Conservation (phyloP, 2,888 invertebrate genomes). For the Heliconius ismenius region DNA sequence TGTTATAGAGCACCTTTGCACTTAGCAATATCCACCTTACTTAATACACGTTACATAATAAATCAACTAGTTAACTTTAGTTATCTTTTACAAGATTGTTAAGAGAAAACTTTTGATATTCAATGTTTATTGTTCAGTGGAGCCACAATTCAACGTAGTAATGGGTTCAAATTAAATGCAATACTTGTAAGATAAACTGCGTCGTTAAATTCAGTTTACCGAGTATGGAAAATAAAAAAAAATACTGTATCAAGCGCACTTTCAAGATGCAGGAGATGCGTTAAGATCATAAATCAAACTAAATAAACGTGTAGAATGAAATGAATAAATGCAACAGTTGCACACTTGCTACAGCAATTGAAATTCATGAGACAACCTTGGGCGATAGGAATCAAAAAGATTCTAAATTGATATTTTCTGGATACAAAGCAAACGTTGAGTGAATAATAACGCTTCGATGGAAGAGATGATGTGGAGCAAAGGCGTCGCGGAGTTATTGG, state of each 20-base stretch:
- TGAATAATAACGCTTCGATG: conserved; percentile 70
- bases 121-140: background rate
- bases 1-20: conserved; percentile 48
- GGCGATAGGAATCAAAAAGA: conserved; percentile 47
- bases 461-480: conserved; percentile 67
- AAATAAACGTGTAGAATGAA: conserved; percentile 9
- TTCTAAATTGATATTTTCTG: conserved; percentile 74
- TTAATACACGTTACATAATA: conserved; percentile 19
- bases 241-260: background rate
- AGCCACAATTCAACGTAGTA: too few species aligned
- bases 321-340: conserved; percentile 24
- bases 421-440: conserved; percentile 72
- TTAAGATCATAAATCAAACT: conserved; percentile 17
- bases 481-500: conserved; percentile 67
- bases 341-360: conserved; percentile 30
- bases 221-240: background rate
- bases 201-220: background rate
- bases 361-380: conserved; percentile 33
- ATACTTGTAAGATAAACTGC: background rate
- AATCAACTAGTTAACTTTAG: background rate
- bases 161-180: background rate
- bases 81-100: background rate
- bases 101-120: background rate
- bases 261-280: conserved; percentile 17
- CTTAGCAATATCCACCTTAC: conserved; percentile 31